These are phyloP conservation scores for Ethmia dodecea DNA, from an alignment of 2,888 invertebrate genomes.

Conservation along the genomic window DNA sequence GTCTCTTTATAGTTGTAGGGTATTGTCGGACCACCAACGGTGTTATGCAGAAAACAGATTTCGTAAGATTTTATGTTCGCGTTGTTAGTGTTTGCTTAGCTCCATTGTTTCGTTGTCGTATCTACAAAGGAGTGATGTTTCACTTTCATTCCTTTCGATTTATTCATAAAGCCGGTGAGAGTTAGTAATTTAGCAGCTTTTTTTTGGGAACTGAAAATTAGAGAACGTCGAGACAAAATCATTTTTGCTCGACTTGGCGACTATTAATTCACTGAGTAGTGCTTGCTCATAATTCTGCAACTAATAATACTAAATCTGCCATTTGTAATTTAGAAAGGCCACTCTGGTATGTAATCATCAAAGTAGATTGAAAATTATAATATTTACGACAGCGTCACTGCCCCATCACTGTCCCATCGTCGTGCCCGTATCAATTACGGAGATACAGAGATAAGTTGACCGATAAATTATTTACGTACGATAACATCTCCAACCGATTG, in stretches of 20 bases:
- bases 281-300: too few relatives aligned
- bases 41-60: conserved; percentile 8
- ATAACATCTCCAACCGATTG: conserved; percentile 46
- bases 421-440: conserved; percentile 65
- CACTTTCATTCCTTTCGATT: neutral
- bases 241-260: too few relatives aligned
- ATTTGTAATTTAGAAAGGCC: too few relatives aligned
- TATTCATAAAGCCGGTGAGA: too few relatives aligned
- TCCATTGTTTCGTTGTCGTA: too few relatives aligned
- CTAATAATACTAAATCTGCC: too few relatives aligned
- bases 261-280: too few relatives aligned
- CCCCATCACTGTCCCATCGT: conserved; percentile 38
- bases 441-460: conserved; percentile 55
- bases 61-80: conserved; percentile 10
- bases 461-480: conserved; percentile 56
- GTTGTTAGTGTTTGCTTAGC: neutral
- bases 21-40: conserved; percentile 27
- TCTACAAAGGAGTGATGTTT: too few relatives aligned
- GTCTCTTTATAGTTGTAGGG: conserved; percentile 7
- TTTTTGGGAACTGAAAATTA: too few relatives aligned
- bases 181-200: too few relatives aligned
- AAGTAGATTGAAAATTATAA: conserved; percentile 30
- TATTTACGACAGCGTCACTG: conserved; percentile 33
- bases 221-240: too few relatives aligned
- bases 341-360: conserved; percentile 12